These are phyloP conservation scores for Scolanthus callimorphus DNA, from an alignment of 92 coral and sea anemone genomes.

Conservation along the genomic window DNA sequence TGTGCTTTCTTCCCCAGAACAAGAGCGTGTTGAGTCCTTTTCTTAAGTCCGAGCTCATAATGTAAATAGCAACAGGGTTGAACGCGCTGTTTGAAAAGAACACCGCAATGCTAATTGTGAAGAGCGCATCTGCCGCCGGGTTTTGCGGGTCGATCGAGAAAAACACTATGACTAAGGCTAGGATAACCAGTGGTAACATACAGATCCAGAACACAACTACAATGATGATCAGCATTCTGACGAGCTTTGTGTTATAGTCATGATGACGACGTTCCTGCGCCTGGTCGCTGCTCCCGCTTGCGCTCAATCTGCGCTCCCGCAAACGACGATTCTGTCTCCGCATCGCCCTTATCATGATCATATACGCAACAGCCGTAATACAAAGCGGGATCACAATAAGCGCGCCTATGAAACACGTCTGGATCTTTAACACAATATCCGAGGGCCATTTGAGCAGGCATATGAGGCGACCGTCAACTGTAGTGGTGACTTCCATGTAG, in stretches of 20 bases:
- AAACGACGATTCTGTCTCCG: conserved; percentile 54
- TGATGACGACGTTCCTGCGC: conserved; percentile 53
- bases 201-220: conserved; percentile 88
- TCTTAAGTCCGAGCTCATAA: conserved; percentile 89
- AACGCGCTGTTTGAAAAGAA: conserved; percentile 95
- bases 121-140: conserved; percentile 38
- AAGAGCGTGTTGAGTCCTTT: conserved; percentile 44
- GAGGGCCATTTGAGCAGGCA: conserved; percentile 48
- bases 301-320: conserved; percentile 15
- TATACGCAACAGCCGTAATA: conserved; percentile 46
- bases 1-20: conserved; percentile 18
- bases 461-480: conserved; percentile 20
- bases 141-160: conserved; percentile 25
- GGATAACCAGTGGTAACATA: conserved; percentile 76
- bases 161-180: conserved; percentile 74
- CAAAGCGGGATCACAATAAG: conserved; percentile 38
- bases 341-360: conserved; percentile 52
- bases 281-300: conserved; percentile 20
- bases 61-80: conserved; percentile 84
- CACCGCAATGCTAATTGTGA: conserved; percentile 57
- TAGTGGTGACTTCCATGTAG: conserved; percentile 22
- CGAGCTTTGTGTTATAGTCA: conserved; percentile 62
- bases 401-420: conserved; percentile 31
- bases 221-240: conserved; percentile 86
- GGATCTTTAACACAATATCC: conserved; percentile 25